Conservation (phyloP, 2,888 invertebrate species). For the Branchellion lobata region DNA sequence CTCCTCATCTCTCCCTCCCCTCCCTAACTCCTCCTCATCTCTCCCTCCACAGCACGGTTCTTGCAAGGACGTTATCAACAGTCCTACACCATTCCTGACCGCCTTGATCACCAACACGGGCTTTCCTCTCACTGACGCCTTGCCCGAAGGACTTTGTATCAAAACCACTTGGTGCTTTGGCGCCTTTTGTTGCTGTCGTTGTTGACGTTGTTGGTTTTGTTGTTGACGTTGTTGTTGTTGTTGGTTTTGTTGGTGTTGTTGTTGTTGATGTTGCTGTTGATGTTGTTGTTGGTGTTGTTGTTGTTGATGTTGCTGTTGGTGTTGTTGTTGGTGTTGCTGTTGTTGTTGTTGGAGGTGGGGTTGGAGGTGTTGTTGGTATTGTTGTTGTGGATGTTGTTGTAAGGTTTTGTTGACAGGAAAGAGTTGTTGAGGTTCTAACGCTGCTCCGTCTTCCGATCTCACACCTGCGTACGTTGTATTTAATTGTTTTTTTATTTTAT, state of each 20-base stretch:
- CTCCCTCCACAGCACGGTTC: too few relatives aligned
- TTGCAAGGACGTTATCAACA: slow-evolving; percentile 38
- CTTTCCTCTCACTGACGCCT: not conserved
- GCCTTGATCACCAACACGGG: slow-evolving; percentile 34
- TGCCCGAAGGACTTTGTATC: not conserved
- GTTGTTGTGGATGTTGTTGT: not conserved
- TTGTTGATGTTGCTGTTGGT: slow-evolving; percentile 3
- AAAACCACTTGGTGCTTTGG: not conserved
- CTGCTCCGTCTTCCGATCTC: too few relatives aligned
- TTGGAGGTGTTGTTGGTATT: not conserved
- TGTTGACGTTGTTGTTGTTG: slow-evolving; percentile 20
- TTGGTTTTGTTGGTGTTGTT: too few relatives aligned
- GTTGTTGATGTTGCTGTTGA: slow-evolving; percentile 2
- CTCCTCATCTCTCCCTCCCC: too few relatives aligned
- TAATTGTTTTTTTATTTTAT: too few relatives aligned
- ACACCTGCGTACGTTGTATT: too few relatives aligned
- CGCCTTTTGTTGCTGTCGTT: slow-evolving; percentile 11
- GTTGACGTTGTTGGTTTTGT: not conserved
- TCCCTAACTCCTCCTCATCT: not conserved
- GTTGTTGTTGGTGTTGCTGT: slow-evolving; percentile 1
- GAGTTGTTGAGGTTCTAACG: too few relatives aligned
- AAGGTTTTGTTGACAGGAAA: not conserved
- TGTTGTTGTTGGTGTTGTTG: slow-evolving; percentile 18
- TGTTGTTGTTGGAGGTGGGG: slow-evolving; percentile 12
- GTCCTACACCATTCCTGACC: slow-evolving; percentile 30